Evolutionary conservation across 2,797 vertebrate genomes (phyloP), one percentile per base, ranked within the genome.

Genomic region (Geotrypetes seraphini): DNA sequence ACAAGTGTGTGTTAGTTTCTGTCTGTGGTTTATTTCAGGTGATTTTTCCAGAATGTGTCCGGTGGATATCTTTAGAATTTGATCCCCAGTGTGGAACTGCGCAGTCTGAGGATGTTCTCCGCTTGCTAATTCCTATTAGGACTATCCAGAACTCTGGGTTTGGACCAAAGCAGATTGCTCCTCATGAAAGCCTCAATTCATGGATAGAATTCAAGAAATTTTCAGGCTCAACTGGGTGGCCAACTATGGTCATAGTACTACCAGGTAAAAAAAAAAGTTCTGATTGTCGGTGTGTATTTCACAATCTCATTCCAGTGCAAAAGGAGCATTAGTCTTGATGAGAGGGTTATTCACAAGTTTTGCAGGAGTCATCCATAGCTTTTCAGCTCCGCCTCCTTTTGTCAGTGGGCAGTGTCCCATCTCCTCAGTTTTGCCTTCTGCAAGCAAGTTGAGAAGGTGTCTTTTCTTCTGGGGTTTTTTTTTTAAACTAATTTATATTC

Each of bases 181-280:
- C 83, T 53, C 90, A 97, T 40, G 96, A 99, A 63, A 89, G 87
- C 59, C 92, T 99, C 65, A 97, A 97, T 74, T 91, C 91, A 22
- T 99, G 96, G 96, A 88, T 92, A 19, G 94, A 99, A 50, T 83
- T 99, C 32, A 96, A 90, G 56, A 98, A 96, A 69, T 97, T 97
- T 64, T 93, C 86, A 8, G 91, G 94, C 18, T 81, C 90, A 23
- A 80, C 74, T 14, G 94, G 96, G 19, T 99, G 96, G 96, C 96
- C 96, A 20, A 90, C 88, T 22, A 87, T 89, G 39, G 88, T 97
- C 26, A 83, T 98, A 25, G 90, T 99, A 35, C 68, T 99, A 33
- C 95, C 96, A 66, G 94, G 96, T 97, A 68, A 66, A 27, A 14
- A 26, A 7, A 14, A 36, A 12, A n/a, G n/a, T n/a, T n/a, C n/a